Evolutionary conservation across 2,797 vertebrate species (phyloP).

Genomic region (Otolemur crassicaudatus): DNA sequence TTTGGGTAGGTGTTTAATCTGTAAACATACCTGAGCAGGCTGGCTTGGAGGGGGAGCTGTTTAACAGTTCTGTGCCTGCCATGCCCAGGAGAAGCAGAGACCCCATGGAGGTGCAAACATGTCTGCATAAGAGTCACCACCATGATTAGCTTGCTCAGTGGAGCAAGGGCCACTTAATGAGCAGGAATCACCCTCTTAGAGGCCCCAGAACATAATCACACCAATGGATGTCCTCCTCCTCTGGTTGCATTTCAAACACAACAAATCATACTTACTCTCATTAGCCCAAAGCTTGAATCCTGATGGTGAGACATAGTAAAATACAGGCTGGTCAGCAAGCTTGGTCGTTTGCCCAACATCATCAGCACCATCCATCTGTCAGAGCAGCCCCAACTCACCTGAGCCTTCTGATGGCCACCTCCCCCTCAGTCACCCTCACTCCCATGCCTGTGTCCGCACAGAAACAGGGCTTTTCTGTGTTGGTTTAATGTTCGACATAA

Average conservation of each 20-base stretch:
- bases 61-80: not conserved
- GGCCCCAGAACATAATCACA: not conserved
- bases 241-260: not conserved
- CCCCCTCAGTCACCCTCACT: not conserved
- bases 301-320: not conserved
- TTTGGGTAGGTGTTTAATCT: not conserved
- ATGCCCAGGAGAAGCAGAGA: not conserved
- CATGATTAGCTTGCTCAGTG: not conserved
- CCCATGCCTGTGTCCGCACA: not conserved
- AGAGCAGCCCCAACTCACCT: not conserved
- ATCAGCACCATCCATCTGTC: not conserved
- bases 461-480: constrained; percentile 8
- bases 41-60: not conserved
- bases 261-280: not conserved
- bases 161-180: not conserved
- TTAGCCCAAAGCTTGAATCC: not conserved
- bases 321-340: not conserved
- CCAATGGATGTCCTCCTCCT: not conserved
- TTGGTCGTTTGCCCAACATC: not conserved
- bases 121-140: not conserved
- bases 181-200: not conserved
- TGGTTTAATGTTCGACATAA: constrained; percentile 60
- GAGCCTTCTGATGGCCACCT: not conserved
- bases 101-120: not conserved
- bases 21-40: not conserved